phyloP scores from a whole-genome alignment of 1,140 invertebrate genomes.

The Psilanteris sp. region DNA sequence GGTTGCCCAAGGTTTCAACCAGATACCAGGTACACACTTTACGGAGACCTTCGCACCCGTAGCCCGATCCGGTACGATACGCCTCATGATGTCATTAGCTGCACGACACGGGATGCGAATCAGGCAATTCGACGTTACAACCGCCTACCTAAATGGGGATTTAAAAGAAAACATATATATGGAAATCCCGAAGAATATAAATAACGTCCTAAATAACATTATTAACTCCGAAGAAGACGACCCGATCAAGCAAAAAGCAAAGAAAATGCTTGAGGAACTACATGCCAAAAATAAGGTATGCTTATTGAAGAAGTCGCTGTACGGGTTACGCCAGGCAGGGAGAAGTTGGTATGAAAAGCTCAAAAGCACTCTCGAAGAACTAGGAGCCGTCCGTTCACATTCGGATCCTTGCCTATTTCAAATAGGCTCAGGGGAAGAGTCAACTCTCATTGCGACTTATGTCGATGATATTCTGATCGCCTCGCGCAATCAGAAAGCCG shows the following conservation, averaged over 20 bases:
- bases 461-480: slow-evolving; percentile 18
- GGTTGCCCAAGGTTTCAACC: slow-evolving; percentile 44
- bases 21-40: slow-evolving; percentile 46
- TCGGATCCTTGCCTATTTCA: slow-evolving; percentile 5
- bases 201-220: background rate
- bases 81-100: slow-evolving; percentile 9
- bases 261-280: background rate
- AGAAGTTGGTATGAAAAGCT: slow-evolving; percentile 11
- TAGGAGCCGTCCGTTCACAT: slow-evolving; percentile 13
- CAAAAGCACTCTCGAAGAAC: no score
- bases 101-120: slow-evolving; percentile 5
- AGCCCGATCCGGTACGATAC: slow-evolving; percentile 13
- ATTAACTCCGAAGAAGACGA: background rate
- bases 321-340: slow-evolving; percentile 18
- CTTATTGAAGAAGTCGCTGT: slow-evolving; percentile 1
- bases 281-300: slow-evolving; percentile 5
- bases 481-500: slow-evolving; percentile 7
- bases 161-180: slow-evolving; percentile 16
- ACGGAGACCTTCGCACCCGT: slow-evolving; percentile 50
- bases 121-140: slow-evolving; percentile 17
- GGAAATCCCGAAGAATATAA: slow-evolving; percentile 15
- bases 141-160: slow-evolving; percentile 55
- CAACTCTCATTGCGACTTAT: slow-evolving; percentile 1
- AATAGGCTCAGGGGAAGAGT: slow-evolving; percentile 7
- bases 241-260: background rate